Conservation (phyloP, 2,113 vertebrate genomes). For the Morone saxatilis region DNA sequence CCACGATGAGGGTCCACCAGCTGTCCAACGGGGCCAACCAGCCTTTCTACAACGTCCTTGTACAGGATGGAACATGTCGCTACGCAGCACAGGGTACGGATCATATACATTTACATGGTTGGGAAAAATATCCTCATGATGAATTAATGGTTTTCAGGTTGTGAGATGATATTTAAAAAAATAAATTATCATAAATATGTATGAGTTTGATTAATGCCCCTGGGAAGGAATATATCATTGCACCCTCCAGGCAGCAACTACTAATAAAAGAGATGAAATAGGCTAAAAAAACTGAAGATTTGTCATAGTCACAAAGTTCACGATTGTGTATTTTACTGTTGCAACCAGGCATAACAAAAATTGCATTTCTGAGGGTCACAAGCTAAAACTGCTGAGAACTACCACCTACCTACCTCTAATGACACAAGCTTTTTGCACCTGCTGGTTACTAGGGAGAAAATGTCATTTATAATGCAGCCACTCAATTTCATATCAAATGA, state of each 20-base stretch:
- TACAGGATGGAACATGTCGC: constrained; percentile 95
- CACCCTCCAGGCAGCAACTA: background rate
- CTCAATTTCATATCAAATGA: too few relatives aligned
- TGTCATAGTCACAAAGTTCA: background rate
- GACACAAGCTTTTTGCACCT: background rate
- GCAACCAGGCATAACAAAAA: background rate
- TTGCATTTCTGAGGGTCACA: background rate
- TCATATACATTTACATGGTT: background rate
- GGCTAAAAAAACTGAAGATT: background rate
- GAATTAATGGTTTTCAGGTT: background rate
- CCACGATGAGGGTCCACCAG: constrained; percentile 96
- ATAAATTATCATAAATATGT: background rate
- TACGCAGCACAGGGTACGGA: constrained; percentile 93
- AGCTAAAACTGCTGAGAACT: background rate
- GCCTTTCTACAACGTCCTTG: constrained; percentile 97
- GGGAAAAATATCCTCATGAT: background rate
- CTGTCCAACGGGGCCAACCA: constrained; percentile 92
- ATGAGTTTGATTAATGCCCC: background rate
- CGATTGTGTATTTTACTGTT: background rate
- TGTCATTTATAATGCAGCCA: too few relatives aligned
- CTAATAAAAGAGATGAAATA: background rate
- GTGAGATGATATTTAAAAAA: background rate
- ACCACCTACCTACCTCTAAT: background rate
- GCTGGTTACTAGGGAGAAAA: background rate
- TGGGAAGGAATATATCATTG: background rate